Evolutionary conservation across 2,797 vertebrate species (phyloP).

Genomic region (Yasuhikotakia modesta): DNA sequence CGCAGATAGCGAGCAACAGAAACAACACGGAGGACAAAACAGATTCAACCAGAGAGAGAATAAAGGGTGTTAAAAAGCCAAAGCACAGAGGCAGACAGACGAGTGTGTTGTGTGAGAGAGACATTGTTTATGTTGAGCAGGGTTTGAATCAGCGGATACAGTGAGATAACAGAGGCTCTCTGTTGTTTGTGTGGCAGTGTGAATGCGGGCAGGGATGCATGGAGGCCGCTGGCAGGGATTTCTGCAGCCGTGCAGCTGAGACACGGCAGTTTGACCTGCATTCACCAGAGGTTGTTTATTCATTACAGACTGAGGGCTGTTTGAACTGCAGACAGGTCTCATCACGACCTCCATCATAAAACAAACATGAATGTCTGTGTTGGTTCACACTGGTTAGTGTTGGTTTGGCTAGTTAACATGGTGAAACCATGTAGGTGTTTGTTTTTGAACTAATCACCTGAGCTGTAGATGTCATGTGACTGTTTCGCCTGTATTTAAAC

Average conservation of each 20-base stretch:
- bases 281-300: conserved; percentile 14
- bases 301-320: conserved; percentile 4
- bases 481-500: no score
- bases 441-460: not conserved
- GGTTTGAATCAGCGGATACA: conserved; percentile 62
- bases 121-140: conserved; percentile 54
- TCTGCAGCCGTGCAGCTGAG: conserved; percentile 31
- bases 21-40: conserved; percentile 13
- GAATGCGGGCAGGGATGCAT: conserved; percentile 38
- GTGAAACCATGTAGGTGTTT: not conserved
- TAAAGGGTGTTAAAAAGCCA: conserved; percentile 16
- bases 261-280: conserved; percentile 26
- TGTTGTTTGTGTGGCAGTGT: conserved; percentile 34
- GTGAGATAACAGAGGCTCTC: conserved; percentile 48
- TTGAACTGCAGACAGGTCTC: conserved; percentile 42
- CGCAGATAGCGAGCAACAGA: conserved; percentile 7
- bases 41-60: not conserved
- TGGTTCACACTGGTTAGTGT: not conserved
- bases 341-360: conserved; percentile 6
- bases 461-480: no score
- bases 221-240: conserved; percentile 27
- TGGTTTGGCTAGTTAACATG: not conserved
- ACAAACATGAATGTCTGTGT: not conserved
- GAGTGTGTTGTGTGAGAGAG: conserved; percentile 45
- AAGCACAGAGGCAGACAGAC: conserved; percentile 55